Evolutionary conservation across 2,888 invertebrate genomes (phyloP).

Genomic region (Hemistola chrysoprasaria): DNA sequence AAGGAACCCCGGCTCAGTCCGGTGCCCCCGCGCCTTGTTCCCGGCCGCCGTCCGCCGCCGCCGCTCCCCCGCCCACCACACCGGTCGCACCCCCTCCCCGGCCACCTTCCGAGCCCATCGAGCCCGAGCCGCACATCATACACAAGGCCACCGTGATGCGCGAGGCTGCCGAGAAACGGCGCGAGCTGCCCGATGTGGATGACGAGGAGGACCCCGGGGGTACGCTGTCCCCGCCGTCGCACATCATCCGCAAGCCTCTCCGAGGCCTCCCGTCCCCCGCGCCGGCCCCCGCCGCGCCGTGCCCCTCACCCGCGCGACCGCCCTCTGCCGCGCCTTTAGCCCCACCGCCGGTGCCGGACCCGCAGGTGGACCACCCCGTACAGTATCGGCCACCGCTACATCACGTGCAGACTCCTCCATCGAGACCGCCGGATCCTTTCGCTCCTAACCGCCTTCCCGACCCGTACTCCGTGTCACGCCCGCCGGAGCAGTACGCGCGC

Average conservation of each 20-base stretch:
- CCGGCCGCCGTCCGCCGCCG: conserved; percentile 76
- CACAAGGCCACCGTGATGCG: conserved; percentile 80
- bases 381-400: conserved; percentile 55
- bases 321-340: conserved; percentile 53
- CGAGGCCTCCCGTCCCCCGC: conserved; percentile 65
- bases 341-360: conserved; percentile 44
- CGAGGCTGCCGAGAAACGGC: conserved; percentile 74
- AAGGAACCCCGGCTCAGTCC: conserved; percentile 67
- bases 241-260: conserved; percentile 71
- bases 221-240: conserved; percentile 73
- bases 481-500: conserved; percentile 61
- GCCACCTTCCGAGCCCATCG: conserved; percentile 72
- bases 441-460: conserved; percentile 65
- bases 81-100: conserved; percentile 67
- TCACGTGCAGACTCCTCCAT: conserved; percentile 61
- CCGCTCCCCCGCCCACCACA: conserved; percentile 64
- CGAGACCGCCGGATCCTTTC: conserved; percentile 62
- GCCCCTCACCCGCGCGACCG: conserved; percentile 65
- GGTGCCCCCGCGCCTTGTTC: conserved; percentile 70
- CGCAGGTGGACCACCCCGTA: conserved; percentile 49
- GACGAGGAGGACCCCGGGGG: conserved; percentile 67
- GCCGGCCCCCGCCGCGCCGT: conserved; percentile 56
- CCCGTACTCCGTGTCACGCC: conserved; percentile 63
- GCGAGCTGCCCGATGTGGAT: conserved; percentile 68
- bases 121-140: conserved; percentile 80